Evolutionary conservation across 23 tunicate species (phyloP).

Genomic region (Oikopleura albicans): DNA sequence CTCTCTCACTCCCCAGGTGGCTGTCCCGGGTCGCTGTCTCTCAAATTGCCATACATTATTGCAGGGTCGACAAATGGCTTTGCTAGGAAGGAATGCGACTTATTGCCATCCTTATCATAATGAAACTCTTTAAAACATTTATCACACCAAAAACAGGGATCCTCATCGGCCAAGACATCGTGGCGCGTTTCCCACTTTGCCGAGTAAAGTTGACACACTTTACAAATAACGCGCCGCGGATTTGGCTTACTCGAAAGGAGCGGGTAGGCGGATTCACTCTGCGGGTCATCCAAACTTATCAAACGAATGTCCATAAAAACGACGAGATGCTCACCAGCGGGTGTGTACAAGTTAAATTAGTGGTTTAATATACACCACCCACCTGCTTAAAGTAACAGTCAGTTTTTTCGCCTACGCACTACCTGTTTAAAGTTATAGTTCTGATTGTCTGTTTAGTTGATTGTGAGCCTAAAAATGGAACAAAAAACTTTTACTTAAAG

Average conservation of each 20-base stretch:
- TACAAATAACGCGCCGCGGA: conserved; percentile 1
- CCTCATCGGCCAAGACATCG: neutral
- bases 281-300: neutral
- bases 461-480: too few species aligned
- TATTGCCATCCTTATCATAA: neutral
- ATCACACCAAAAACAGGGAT: conserved; percentile 14
- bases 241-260: neutral
- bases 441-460: too few species aligned
- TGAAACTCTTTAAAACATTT: neutral
- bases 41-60: neutral
- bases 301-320: neutral
- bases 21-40: too few species aligned
- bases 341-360: too few species aligned
- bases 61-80: conserved; percentile 1
- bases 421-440: too few species aligned
- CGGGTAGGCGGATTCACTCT: neutral
- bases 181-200: neutral
- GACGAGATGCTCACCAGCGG: neutral
- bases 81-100: neutral
- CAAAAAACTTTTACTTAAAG: too few species aligned
- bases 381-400: too few species aligned
- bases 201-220: neutral
- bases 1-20: too few species aligned
- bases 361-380: too few species aligned
- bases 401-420: too few species aligned